Conservation (phyloP, 2,888 invertebrate species). For the Amphipoea oculea region DNA sequence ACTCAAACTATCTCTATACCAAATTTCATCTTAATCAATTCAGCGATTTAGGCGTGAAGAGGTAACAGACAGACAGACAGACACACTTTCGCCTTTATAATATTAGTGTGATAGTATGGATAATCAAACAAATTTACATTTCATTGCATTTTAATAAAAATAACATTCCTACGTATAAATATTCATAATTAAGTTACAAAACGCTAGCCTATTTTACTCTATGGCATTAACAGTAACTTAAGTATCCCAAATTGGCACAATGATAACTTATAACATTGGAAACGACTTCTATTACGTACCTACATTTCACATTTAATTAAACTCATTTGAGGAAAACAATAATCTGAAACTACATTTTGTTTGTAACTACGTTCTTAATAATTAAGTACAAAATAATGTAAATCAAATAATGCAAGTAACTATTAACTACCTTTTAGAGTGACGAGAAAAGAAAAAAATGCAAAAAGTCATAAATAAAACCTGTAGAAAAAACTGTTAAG, state of each 20-base stretch:
- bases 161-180: conserved; percentile 85
- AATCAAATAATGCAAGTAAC: conserved; percentile 8
- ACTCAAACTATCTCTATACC: too few relatives aligned
- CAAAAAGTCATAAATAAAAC: conserved; percentile 13
- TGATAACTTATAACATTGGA: conserved; percentile 58
- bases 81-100: too few relatives aligned
- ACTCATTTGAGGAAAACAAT: conserved; percentile 6
- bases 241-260: conserved; percentile 80
- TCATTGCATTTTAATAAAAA: conserved; percentile 84
- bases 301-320: conserved; percentile 24
- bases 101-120: neutral
- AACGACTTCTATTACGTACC: conserved; percentile 31
- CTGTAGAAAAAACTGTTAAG: neutral
- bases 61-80: too few relatives aligned
- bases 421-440: neutral
- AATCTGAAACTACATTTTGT: conserved; percentile 18
- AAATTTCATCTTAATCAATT: too few relatives aligned
- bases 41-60: too few relatives aligned
- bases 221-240: conserved; percentile 72
- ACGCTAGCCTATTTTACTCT: conserved; percentile 76
- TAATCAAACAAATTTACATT: conserved; percentile 60
- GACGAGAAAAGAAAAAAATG: neutral
- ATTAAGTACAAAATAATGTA: conserved; percentile 64
- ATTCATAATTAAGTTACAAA: conserved; percentile 82
- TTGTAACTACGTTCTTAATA: conserved; percentile 18